A percentile compares a stretch with the other conserved stretches of the same genome.
These are phyloP conservation scores for Miltochrista miniata DNA, from an alignment of 2,888 invertebrate genomes.

Conservation along the genomic window DNA sequence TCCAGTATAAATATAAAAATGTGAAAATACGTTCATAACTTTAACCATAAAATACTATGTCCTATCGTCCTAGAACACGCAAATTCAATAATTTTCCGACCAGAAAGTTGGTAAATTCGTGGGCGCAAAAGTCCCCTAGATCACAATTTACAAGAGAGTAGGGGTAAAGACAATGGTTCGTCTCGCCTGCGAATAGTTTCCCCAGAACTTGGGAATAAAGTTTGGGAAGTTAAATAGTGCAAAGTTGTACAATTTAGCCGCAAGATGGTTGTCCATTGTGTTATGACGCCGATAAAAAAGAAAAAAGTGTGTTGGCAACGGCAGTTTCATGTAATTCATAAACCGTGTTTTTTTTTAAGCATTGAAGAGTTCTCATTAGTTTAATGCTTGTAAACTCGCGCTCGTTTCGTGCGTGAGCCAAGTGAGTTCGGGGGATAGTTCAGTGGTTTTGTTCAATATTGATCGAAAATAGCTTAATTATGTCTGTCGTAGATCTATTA, in stretches of 20 bases:
- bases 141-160: constrained; percentile 43
- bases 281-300: constrained; percentile 47
- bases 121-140: constrained; percentile 22
- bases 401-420: too few species aligned
- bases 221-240: constrained; percentile 68
- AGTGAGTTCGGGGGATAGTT: too few species aligned
- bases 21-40: too few species aligned
- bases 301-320: constrained; percentile 37
- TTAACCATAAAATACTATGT: not conserved
- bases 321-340: constrained; percentile 49
- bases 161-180: constrained; percentile 52
- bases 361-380: not conserved
- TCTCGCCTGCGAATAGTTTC: constrained; percentile 50
- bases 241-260: constrained; percentile 68
- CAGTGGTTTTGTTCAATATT: too few species aligned
- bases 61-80: constrained; percentile 5
- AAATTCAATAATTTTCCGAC: constrained; percentile 41
- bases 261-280: constrained; percentile 56
- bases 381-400: too few species aligned
- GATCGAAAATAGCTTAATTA: too few species aligned
- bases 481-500: too few species aligned
- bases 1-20: too few species aligned
- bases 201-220: constrained; percentile 47
- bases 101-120: constrained; percentile 38
- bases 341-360: constrained; percentile 24